Conservation (phyloP, 2,113 vertebrate species). For the Otis tarda region DNA sequence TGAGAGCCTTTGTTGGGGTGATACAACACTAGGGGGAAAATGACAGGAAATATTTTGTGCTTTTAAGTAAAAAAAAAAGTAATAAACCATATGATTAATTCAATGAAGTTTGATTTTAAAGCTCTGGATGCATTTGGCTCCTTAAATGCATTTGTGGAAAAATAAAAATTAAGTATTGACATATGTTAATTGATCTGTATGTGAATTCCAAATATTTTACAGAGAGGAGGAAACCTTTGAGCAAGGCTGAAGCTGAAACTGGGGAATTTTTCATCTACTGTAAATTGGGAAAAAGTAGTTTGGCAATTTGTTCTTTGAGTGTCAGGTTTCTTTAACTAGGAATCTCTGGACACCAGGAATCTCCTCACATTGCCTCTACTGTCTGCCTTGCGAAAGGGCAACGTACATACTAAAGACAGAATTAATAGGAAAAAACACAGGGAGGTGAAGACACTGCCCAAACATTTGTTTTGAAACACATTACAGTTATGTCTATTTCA, state of each 20-base stretch:
- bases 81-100: background rate
- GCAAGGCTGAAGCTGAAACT: background rate
- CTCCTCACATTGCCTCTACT: background rate
- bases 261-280: background rate
- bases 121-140: background rate
- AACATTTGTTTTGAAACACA: constrained; percentile 28
- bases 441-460: background rate
- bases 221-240: background rate
- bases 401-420: background rate
- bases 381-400: background rate
- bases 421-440: background rate
- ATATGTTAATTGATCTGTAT: background rate
- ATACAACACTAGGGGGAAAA: background rate
- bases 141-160: background rate
- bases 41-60: background rate
- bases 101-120: background rate
- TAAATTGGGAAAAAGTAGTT: background rate
- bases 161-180: background rate
- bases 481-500: background rate
- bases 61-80: background rate
- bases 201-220: background rate
- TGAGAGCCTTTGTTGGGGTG: background rate
- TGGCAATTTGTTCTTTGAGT: background rate
- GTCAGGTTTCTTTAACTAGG: background rate
- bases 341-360: background rate